A percentile compares a stretch with the other conserved stretches of the same genome.
phyloP scores from a whole-genome alignment of 2,888 invertebrate genomes.

The Synanthedon andrenaeformis region DNA sequence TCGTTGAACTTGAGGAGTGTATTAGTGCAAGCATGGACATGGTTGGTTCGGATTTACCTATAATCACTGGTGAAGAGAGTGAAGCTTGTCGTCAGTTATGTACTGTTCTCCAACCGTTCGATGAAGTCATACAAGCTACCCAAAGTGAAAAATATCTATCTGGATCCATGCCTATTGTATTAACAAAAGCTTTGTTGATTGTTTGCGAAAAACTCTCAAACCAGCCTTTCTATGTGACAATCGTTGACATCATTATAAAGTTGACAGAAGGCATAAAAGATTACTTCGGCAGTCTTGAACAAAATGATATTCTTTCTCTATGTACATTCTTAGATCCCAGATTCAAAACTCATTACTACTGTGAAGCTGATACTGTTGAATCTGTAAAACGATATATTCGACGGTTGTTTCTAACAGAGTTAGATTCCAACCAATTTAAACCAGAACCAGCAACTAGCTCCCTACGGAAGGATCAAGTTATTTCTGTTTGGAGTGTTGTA shows the following conservation, averaged over 20 bases:
- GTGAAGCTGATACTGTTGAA: not conserved
- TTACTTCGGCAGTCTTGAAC: not conserved
- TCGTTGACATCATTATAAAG: not conserved
- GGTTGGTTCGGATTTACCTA: conserved; percentile 7
- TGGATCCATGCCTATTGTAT: conserved; percentile 10
- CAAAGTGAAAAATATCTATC: conserved; percentile 12
- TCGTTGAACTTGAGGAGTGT: conserved; percentile 14
- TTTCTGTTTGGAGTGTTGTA: not conserved
- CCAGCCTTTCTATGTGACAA: not conserved
- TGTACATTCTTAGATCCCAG: not conserved
- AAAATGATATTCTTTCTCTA: not conserved
- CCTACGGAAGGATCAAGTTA: not conserved
- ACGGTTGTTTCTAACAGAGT: not conserved
- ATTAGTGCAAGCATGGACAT: conserved; percentile 9
- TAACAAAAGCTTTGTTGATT: conserved; percentile 10
- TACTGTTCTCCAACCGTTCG: not conserved
- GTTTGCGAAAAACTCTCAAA: not conserved
- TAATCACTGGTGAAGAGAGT: conserved; percentile 13
- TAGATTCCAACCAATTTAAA: not conserved
- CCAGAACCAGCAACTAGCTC: not conserved
- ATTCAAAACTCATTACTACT: not conserved
- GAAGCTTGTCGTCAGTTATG: conserved; percentile 5
- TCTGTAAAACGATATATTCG: not conserved
- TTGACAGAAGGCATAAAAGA: not conserved
- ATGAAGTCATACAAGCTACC: not conserved